phyloP scores from a whole-genome alignment of 2,113 vertebrate species.

The Catharus bicknelli region DNA sequence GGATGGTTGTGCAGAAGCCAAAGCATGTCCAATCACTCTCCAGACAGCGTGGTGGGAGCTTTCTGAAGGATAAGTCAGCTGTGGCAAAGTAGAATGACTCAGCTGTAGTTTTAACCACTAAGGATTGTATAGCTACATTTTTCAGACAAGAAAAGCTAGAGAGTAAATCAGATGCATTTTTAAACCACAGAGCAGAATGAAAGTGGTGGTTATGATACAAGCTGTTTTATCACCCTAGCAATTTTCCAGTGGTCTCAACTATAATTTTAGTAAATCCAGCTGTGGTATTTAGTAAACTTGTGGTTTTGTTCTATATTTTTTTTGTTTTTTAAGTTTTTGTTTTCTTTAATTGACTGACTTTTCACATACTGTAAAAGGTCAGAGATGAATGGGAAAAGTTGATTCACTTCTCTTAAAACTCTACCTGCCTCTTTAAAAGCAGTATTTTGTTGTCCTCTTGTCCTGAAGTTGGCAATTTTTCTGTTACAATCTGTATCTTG shows the following conservation, averaged over 20 bases:
- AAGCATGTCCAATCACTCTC: background rate
- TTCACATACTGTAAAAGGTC: constrained; percentile 44
- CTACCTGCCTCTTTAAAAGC: constrained; percentile 59
- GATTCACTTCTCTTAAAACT: constrained; percentile 19
- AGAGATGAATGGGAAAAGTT: constrained; percentile 40
- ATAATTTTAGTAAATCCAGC: constrained; percentile 63
- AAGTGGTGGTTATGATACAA: constrained; percentile 51
- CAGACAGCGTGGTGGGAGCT: background rate
- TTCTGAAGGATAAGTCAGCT: background rate
- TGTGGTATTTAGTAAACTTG: background rate
- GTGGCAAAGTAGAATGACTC: constrained; percentile 20
- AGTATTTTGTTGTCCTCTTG: constrained; percentile 41
- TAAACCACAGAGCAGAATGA: constrained; percentile 55
- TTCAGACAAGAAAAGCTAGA: constrained; percentile 45
- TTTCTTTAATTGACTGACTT: constrained; percentile 62
- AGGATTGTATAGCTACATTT: background rate
- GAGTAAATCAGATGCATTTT: constrained; percentile 48
- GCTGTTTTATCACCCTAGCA: constrained; percentile 52
- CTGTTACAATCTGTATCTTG: constrained; percentile 54
- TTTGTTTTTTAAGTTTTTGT: background rate
- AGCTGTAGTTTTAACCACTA: background rate
- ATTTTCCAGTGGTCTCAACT: constrained; percentile 42
- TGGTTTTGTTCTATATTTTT: background rate
- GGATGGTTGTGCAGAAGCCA: background rate
- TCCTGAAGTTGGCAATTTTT: constrained; percentile 36